phyloP scores from a whole-genome alignment of 2,797 vertebrate species.

The Lagocephalus sceleratus region DNA sequence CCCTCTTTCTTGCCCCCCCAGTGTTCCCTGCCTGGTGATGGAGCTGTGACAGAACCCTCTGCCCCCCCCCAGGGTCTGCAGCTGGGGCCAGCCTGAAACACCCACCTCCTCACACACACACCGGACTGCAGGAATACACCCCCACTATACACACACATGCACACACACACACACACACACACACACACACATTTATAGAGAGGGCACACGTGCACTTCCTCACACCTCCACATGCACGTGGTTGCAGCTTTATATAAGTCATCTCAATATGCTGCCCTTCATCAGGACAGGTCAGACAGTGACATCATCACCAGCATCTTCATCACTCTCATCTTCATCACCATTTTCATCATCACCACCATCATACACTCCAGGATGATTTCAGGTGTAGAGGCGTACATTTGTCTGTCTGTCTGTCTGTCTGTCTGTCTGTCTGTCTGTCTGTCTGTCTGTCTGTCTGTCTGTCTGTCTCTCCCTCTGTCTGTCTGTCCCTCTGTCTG shows the following conservation, averaged over 20 bases:
- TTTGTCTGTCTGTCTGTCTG: too few species aligned
- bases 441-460: too few species aligned
- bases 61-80: slow-evolving; percentile 66
- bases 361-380: too few species aligned
- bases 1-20: slow-evolving; percentile 15
- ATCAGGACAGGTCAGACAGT: too few species aligned
- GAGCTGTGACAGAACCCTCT: slow-evolving; percentile 63
- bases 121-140: slow-evolving; percentile 48
- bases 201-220: slow-evolving; percentile 47
- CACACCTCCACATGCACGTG: slow-evolving; percentile 55
- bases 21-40: slow-evolving; percentile 38
- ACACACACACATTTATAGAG: slow-evolving; percentile 57
- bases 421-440: too few species aligned
- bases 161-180: slow-evolving; percentile 58
- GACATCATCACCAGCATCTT: too few species aligned
- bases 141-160: slow-evolving; percentile 57
- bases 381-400: too few species aligned
- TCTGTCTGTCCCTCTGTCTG: too few species aligned
- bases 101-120: slow-evolving; percentile 54
- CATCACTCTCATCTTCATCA: too few species aligned
- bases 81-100: slow-evolving; percentile 59
- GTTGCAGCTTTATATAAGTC: too few species aligned
- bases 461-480: slow-evolving; percentile 11
- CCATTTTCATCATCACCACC: too few species aligned
- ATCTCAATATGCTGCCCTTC: too few species aligned